A percentile compares a stretch with the other conserved stretches of the same genome.
Conservation (phyloP, 2,888 invertebrate genomes). For the Trachelus tabidus region DNA sequence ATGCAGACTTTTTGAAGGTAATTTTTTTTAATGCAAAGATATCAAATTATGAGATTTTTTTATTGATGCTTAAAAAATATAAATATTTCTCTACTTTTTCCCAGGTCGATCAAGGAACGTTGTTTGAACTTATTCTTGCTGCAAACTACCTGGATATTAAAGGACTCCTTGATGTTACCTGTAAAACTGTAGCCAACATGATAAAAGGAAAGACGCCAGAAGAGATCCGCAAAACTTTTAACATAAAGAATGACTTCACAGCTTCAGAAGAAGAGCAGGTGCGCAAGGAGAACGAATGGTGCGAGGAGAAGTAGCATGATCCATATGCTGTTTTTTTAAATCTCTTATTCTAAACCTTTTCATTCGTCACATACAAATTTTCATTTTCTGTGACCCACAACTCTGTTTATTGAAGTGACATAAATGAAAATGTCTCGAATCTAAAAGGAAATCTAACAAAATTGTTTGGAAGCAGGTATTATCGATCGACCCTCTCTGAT, state of each 20-base stretch:
- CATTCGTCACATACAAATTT: not conserved
- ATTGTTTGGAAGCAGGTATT: not conserved
- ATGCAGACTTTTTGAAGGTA: constrained; percentile 95
- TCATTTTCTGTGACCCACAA: not conserved
- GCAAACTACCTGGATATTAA: constrained; percentile 98
- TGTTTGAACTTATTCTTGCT: constrained; percentile 96
- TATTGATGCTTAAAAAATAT: not conserved
- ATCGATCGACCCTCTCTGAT: not conserved
- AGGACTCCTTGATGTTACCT: constrained; percentile 95
- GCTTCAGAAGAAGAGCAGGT: constrained; percentile 98
- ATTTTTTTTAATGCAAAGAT: not conserved
- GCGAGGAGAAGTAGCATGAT: constrained; percentile 80
- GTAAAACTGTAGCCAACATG: constrained; percentile 99
- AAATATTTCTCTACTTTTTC: constrained; percentile 15
- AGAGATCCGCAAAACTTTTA: constrained; percentile 96
- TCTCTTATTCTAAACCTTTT: not conserved
- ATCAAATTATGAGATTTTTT: not conserved
- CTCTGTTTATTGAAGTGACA: not conserved
- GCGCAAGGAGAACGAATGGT: constrained; percentile 96
- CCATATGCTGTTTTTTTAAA: not conserved
- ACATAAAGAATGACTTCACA: constrained; percentile 96
- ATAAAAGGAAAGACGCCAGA: constrained; percentile 98
- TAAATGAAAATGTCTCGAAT: not conserved
- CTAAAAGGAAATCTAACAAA: not conserved
- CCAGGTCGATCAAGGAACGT: constrained; percentile 91